phyloP scores from a whole-genome alignment of 1,140 invertebrate species.

The Drosophila baimaii region DNA sequence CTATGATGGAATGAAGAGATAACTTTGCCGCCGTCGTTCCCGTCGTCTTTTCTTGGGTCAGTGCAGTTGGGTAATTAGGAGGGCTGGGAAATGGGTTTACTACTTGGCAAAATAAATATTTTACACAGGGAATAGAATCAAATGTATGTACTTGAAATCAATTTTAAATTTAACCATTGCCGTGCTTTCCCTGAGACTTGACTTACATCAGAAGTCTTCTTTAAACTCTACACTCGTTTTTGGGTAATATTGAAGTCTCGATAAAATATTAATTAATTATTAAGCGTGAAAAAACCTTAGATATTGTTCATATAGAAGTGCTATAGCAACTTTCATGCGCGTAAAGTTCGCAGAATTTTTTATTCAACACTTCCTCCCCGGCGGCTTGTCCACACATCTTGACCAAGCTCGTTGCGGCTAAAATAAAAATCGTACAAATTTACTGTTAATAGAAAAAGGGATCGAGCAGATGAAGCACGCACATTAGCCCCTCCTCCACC shows the following conservation, averaged over 20 bases:
- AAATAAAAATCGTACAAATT: conserved; percentile 74
- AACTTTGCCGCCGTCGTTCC: conserved; percentile 1
- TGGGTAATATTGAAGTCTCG: too few relatives aligned
- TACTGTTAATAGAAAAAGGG: conserved; percentile 82
- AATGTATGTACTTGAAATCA: not conserved
- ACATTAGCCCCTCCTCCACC: conserved; percentile 46
- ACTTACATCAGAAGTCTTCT: too few relatives aligned
- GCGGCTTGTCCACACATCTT: conserved; percentile 31
- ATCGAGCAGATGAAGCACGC: conserved; percentile 64
- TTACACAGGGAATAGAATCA: not conserved
- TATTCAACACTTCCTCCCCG: not conserved
- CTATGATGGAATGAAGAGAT: conserved; percentile 49
- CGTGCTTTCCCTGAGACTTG: too few relatives aligned
- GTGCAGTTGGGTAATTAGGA: conserved; percentile 55
- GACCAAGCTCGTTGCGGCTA: conserved; percentile 51
- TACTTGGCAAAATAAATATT: conserved; percentile 10
- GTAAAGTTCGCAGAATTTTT: not conserved
- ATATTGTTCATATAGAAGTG: not conserved
- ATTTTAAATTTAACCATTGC: not conserved
- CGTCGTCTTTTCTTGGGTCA: conserved; percentile 18
- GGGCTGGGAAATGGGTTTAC: not conserved
- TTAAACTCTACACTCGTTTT: too few relatives aligned
- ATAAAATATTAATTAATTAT: not conserved
- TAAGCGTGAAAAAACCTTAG: too few relatives aligned
- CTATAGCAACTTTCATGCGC: not conserved